Base-by-base conservation (phyloP, 2,797 vertebrate genomes). In the Heliangelus exortis region DNA sequence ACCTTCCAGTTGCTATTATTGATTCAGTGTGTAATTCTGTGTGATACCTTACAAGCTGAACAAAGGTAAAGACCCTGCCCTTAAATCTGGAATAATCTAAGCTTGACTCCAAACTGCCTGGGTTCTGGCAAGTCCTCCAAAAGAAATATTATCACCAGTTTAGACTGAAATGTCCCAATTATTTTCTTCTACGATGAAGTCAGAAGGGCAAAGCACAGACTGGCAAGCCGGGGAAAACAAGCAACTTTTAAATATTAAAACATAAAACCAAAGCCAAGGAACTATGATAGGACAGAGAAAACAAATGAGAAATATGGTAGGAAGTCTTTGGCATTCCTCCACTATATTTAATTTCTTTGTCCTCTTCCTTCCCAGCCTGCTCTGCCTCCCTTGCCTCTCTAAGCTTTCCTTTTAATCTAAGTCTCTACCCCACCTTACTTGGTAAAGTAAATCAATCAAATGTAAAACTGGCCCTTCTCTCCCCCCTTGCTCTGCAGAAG, bases 401-500 rank as follows among this genome's bases (percentile, higher is more conserved):
- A 36, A 89, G 39, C 25, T 54, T 65, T 47, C 36, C 47, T n/a
- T 72, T 76, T 74, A 73, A 58, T 63, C 3, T 36, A 36, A 36
- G 5, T 63, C 48, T 74, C 75, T 50, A 85, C 33, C 28, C 33
- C 65, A 91, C 47, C 62, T 86, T 15, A 26, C 39, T 36, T 51
- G 43, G 57, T 41, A 33, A n/a, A 84, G 69, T 51, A 80, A 92
- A 79, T 63, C 50, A 84, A 53, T 77, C 74, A 50, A 63, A 39
- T n/a, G 62, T 45, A 63, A 76, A 89, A 62, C 23, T 72, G 81
- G 54, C 45, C 31, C 20, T 63, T 58, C 73, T 48, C 83, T 87
- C 4, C 8, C 2, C n/a, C 43, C 2, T 0, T 0, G 1, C 26
- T 45, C 57, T 4, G 6, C 31, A 82, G 65, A 73, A 31, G 47